phyloP scores from a whole-genome alignment of 2,113 vertebrate species.

The Micronycteris hirsuta region DNA sequence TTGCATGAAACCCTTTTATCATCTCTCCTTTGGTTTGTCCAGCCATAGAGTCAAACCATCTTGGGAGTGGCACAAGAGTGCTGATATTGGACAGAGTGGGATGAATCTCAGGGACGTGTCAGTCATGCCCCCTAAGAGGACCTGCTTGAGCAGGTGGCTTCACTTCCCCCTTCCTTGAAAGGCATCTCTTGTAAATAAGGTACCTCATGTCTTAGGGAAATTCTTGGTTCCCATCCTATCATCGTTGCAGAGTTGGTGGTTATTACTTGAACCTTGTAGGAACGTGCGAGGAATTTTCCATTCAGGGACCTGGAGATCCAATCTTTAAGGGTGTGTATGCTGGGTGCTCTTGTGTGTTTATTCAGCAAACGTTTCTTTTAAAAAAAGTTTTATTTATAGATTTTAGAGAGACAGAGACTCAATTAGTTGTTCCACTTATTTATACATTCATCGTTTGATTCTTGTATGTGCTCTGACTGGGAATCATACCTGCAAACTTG shows the following conservation, averaged over 20 bases:
- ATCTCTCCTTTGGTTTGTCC: not conserved
- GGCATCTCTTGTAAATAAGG: not conserved
- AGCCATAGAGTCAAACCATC: not conserved
- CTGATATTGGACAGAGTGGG: fast-evolving
- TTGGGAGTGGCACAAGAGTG: not conserved
- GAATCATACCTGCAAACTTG: not conserved
- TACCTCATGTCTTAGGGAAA: not conserved
- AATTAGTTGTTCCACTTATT: not conserved
- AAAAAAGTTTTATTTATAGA: not conserved
- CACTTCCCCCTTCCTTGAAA: not conserved
- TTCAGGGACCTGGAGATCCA: not conserved
- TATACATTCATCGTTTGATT: not conserved
- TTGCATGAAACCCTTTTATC: not conserved
- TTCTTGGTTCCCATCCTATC: not conserved
- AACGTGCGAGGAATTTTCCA: not conserved
- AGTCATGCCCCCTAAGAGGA: too few species aligned
- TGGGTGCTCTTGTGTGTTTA: not conserved
- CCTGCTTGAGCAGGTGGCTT: not conserved
- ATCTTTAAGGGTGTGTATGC: not conserved
- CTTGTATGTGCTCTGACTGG: not conserved
- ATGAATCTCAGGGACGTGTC: not conserved
- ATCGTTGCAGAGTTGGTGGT: not conserved
- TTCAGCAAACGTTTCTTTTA: not conserved
- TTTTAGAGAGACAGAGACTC: not conserved
- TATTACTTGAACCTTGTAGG: not conserved